Conservation (phyloP, 2,888 invertebrate species). For the Synanthedon myopaeformis region DNA sequence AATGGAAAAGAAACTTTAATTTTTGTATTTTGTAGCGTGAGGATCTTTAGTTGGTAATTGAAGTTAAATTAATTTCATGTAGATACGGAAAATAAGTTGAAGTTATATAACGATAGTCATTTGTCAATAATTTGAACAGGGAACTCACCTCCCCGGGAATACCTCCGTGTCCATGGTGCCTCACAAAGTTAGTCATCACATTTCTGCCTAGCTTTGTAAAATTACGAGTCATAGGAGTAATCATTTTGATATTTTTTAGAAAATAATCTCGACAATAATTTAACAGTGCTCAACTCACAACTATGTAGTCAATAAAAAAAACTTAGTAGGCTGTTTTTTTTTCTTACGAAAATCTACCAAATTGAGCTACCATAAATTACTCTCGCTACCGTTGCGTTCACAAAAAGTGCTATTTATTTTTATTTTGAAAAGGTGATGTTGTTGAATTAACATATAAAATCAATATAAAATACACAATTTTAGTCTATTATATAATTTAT, state of each 20-base stretch:
- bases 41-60: background rate
- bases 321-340: background rate
- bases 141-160: constrained; percentile 61
- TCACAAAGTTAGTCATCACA: constrained; percentile 51
- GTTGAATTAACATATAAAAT: too few relatives aligned
- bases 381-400: constrained; percentile 34
- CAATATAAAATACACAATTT: too few relatives aligned
- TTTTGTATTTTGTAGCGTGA: too few relatives aligned
- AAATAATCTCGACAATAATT: background rate
- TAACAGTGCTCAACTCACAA: background rate
- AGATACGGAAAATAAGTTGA: constrained; percentile 3
- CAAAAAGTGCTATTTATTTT: too few relatives aligned
- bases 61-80: background rate
- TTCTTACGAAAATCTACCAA: background rate
- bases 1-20: too few relatives aligned
- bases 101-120: constrained; percentile 22
- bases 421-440: too few relatives aligned
- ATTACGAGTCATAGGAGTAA: constrained; percentile 46
- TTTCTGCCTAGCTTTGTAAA: constrained; percentile 52
- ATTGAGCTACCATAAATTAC: constrained; percentile 3
- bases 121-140: constrained; percentile 18
- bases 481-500: too few relatives aligned
- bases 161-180: constrained; percentile 50
- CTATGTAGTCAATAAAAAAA: background rate
- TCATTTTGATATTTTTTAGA: constrained; percentile 33